These are phyloP conservation scores for Caenorhabditis inopinata DNA, from an alignment of 1,140 invertebrate species.

Conservation along the genomic window DNA sequence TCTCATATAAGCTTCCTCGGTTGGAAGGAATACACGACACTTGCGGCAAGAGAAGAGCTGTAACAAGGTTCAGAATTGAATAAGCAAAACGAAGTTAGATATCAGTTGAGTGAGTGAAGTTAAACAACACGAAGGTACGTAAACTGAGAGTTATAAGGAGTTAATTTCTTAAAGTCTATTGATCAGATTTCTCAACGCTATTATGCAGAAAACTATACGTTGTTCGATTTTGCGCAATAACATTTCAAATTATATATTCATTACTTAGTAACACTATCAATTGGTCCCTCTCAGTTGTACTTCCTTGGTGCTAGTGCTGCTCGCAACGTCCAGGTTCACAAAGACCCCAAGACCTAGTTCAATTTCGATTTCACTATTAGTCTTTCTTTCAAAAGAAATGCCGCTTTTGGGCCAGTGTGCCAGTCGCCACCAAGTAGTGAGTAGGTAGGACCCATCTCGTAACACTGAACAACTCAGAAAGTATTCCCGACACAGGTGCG, in stretches of 20 bases:
- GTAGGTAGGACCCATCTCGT: background rate
- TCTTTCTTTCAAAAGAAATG: background rate
- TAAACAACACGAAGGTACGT: background rate
- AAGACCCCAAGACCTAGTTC: too few species aligned
- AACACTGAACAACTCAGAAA: background rate
- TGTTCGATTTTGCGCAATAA: too few species aligned
- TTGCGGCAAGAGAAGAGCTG: slow-evolving; percentile 45
- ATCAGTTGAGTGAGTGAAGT: background rate
- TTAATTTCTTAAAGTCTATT: background rate
- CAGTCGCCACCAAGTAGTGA: background rate
- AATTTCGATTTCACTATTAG: background rate
- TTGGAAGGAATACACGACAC: slow-evolving; percentile 37
- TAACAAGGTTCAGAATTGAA: background rate
- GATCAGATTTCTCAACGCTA: too few species aligned
- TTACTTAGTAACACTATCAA: too few species aligned
- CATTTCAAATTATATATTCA: too few species aligned
- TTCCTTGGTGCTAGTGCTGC: too few species aligned
- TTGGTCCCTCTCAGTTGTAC: too few species aligned
- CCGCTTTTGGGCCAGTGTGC: slow-evolving; percentile 14
- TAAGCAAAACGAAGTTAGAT: background rate
- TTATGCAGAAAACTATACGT: too few species aligned
- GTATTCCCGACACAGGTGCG: background rate
- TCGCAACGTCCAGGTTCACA: too few species aligned
- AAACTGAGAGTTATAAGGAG: background rate
- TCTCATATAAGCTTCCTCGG: slow-evolving; percentile 38